Evolutionary conservation across 2,888 invertebrate genomes (phyloP), one percentile per base, ranked within the genome.

Genomic region (Fabriciana adippe): DNA sequence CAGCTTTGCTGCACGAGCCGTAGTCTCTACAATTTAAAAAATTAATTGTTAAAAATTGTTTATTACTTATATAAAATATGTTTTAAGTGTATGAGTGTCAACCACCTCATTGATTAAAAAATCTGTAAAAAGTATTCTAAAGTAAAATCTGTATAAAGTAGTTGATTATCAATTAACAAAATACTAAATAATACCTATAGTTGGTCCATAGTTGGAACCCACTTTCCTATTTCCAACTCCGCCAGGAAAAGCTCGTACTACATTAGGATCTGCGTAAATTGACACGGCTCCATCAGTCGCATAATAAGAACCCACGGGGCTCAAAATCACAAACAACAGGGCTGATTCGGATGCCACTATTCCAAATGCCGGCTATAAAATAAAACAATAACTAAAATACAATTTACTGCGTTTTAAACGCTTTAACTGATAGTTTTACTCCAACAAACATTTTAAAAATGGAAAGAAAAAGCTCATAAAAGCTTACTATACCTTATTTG

Each of bases 161-260:
- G 11, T 41, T 11, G 8, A 11, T 3, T 41, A 11, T 41, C 8
- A 41, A 41, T 35, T 60, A 14, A 26, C 26, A 15, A 31, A 21
- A 47, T 35, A 21, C 35, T 50, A 26, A 14, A 51, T 4, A 31
- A 81, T 67, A 92, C 92, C 95, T 78, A 97, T 96, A 6, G 97
- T 97, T 31, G 97, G 97, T 55, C 96, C 97, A 80, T 97, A 98
- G 93, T 98, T 97, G 75, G 98, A 97, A 72, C 99, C 99, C 94
- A 99, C 96, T 93, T 99, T 99, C 77, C 95, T 95, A 81, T 96
- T 96, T 54, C 99, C 99, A 73, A 96, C 97, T 67, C 99, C 99
- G 56, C 97, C 97, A 4, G 98, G 98, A 96, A 98, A 99, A 62
- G 97, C 96, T 70, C 97, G 93, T 16, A 95, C 96, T 78, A 96